A percentile compares a stretch with the other conserved stretches of the same genome.
Conservation (phyloP, 2,888 invertebrate genomes). For the Himalopsyche tibetana region DNA sequence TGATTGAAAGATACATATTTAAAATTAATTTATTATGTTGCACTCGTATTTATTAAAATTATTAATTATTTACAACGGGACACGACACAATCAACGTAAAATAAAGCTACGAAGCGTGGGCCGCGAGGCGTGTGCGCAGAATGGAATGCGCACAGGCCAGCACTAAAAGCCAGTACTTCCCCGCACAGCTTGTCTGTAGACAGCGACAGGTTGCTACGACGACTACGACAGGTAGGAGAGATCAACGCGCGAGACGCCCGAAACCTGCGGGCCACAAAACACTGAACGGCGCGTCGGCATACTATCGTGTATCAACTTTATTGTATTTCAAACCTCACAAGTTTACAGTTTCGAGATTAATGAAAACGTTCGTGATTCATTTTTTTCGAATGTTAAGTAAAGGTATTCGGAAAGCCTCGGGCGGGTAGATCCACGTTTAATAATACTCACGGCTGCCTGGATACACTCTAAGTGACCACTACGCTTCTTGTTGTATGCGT, state of each 20-base stretch:
- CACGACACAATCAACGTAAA: neutral
- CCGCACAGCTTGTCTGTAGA: constrained; percentile 11
- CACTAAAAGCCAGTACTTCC: neutral
- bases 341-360: constrained; percentile 54
- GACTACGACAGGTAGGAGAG: constrained; percentile 33
- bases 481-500: constrained; percentile 52
- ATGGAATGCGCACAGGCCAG: constrained; percentile 31
- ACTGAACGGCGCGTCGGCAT: constrained; percentile 45
- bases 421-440: neutral
- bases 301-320: constrained; percentile 51
- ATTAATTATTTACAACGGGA: constrained; percentile 8
- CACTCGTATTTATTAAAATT: neutral
- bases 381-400: constrained; percentile 27
- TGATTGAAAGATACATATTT: too few relatives aligned
- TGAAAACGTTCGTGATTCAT: constrained; percentile 40
- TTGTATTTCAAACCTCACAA: constrained; percentile 54
- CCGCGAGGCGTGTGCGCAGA: constrained; percentile 15
- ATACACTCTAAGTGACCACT: constrained; percentile 1
- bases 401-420: constrained; percentile 4
- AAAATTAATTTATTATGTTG: too few relatives aligned
- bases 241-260: constrained; percentile 44
- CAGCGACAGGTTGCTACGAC: constrained; percentile 44
- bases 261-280: constrained; percentile 47
- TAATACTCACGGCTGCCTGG: constrained; percentile 21
- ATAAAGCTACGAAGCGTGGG: constrained; percentile 30